Base-by-base conservation (phyloP, 2,888 invertebrate genomes). In the Saturnia japonica region DNA sequence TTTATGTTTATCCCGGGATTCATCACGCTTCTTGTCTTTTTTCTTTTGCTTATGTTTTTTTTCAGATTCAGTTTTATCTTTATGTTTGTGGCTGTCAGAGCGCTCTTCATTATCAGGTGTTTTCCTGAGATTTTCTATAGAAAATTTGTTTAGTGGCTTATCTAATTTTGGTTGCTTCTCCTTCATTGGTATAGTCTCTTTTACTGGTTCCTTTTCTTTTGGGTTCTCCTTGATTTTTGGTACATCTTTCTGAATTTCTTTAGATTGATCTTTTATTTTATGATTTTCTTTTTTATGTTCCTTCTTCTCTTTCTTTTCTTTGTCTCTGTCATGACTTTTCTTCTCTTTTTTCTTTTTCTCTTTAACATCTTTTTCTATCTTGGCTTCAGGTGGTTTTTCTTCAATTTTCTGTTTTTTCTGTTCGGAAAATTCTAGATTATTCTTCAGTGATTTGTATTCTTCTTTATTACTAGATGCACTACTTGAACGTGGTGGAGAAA, bases 21-120 rank as follows among this genome's bases (percentile, higher is more conserved):
- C 96, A 81, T 95, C 94, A 70, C 94, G 94, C 81, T 95, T 96
- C 80, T 96, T 96, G 75, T 95, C 95, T 84, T 95, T 95, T 84
- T 95, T 95, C 88, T 95, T 95, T 76, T 95, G 95, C 82, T 95
- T 95, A 76, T 95, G 95, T 78, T 94, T 94, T 74, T 94, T 91
- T 80, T 95, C 95, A 67, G 89, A 85, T 72, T 94, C 92, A 71
- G 91, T 90, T 79, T 95, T 95, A 28, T 95, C 95, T 83, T 92
- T 94, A 70, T 89, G 82, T 80, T 94, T 94, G 66, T 88, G 89
- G 75, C 77, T 86, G 75, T 91, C 91, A 70, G 81, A 73, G 54
- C 87, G 83, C 51, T 93, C 92, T 67, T 88, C 88, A 76, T 74
- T 82, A 73, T 93, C 94, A 75, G 86, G 93, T 25, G 92, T 91